Evolutionary conservation across 2,888 invertebrate species (phyloP).

Genomic region (Thysanoteuthis rhombus): DNA sequence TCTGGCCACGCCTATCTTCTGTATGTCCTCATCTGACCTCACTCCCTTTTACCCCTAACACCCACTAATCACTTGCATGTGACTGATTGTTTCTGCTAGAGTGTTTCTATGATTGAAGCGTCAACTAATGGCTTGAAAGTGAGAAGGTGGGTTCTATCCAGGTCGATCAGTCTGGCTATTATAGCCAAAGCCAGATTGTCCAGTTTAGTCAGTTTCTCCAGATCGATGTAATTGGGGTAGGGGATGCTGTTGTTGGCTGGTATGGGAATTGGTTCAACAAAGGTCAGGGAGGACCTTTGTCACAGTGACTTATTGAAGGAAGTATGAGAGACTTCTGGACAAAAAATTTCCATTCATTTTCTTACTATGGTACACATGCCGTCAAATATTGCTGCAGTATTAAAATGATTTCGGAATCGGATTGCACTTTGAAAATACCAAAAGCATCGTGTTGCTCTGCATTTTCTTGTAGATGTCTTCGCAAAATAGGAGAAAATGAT

Average conservation of each 20-base stretch:
- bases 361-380: too few relatives aligned
- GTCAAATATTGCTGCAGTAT: too few relatives aligned
- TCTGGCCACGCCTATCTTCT: neutral
- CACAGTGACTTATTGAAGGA: neutral
- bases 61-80: neutral
- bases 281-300: neutral
- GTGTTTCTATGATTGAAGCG: neutral
- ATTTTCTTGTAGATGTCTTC: neutral
- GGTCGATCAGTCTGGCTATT: neutral
- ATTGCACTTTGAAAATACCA: too few relatives aligned
- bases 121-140: neutral
- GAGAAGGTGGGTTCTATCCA: neutral
- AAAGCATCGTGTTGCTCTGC: too few relatives aligned
- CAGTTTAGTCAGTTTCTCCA: neutral
- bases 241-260: neutral
- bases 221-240: neutral
- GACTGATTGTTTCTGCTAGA: neutral
- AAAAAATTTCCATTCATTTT: neutral
- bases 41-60: neutral
- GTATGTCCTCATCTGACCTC: neutral
- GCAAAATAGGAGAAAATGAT: neutral
- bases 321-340: too few relatives aligned
- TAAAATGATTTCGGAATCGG: too few relatives aligned
- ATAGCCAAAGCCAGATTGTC: neutral
- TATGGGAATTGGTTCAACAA: neutral